Evolutionary conservation across 2,113 vertebrate species (phyloP), one percentile per base, ranked within the genome.

Genomic region (Girardinichthys multiradiatus): DNA sequence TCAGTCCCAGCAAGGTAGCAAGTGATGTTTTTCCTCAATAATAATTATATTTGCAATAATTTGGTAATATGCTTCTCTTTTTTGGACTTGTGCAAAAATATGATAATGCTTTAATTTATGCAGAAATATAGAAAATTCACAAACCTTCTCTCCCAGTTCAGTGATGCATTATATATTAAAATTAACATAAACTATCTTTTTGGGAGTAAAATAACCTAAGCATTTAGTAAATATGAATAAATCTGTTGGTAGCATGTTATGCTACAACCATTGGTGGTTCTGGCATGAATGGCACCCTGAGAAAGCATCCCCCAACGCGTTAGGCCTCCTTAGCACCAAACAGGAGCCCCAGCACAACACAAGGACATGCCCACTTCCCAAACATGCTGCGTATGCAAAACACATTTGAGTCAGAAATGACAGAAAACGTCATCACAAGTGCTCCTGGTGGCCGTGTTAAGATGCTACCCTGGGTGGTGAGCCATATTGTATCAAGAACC

Each of bases 161-260:
- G 5, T 10, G 10, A 10, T 35, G 35, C 5, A 35, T 35, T 35
- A 35, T 35, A 35, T 7, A 35, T 8, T 21, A 51, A 51, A 7
- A 51, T n/a, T 24, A 35, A 35, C 3, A 3, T 21, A 62, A 62
- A 35, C 10, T 21, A 33, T n/a, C 2, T 24, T 64, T 37, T 2
- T 39, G 12, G 4, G 24, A 30, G 6, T 60, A 31, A 51, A 31
- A 51, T 51, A 28, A 1, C 11, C 2, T 26, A 12, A 58, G 45
- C 15, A 28, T 54, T 30, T 24, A 8, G 21, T 48, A 70, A 68
- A 84, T 66, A 66, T 66, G 4, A 59, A 3, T 14, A 1, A 62
- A 57, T 61, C 27, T 35, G 29, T 17, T 33, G 15, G 2, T 21
- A 10, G 9, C 29, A 21, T 29, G 29, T 33, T 21, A 35, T 35